Conservation (phyloP, 2,888 invertebrate species). For the Pemphredon lugubris region DNA sequence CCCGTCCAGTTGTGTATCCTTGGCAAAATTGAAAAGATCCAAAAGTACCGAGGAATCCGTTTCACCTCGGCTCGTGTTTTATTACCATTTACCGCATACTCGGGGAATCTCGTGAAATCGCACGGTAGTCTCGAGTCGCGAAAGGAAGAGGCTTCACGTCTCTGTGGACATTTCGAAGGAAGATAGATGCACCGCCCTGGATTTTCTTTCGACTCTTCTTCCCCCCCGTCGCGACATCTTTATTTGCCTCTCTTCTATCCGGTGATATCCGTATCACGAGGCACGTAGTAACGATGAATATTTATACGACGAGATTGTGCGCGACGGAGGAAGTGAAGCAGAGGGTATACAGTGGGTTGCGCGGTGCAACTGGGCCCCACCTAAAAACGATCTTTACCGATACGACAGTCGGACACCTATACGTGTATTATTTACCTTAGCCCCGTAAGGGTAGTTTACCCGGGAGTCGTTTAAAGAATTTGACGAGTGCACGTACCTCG, state of each 20-base stretch:
- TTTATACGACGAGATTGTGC: conserved; percentile 46
- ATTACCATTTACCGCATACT: not conserved
- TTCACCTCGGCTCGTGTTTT: conserved; percentile 3
- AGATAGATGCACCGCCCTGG: conserved; percentile 40
- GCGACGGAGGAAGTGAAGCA: conserved; percentile 15
- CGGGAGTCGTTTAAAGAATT: not conserved
- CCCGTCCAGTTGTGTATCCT: conserved; percentile 20
- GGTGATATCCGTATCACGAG: conserved; percentile 30
- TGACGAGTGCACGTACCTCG: too few relatives aligned
- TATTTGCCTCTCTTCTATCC: conserved; percentile 33
- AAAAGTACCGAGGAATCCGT: conserved; percentile 23
- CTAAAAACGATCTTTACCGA: conserved; percentile 4
- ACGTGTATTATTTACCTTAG: not conserved
- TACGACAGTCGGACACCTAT: not conserved
- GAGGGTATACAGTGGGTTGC: not conserved
- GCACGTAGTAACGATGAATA: conserved; percentile 40
- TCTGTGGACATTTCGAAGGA: conserved; percentile 32
- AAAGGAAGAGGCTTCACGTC: not conserved
- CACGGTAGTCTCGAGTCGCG: not conserved
- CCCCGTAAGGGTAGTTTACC: conserved; percentile 3
- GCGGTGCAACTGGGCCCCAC: not conserved
- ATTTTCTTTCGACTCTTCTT: conserved; percentile 16
- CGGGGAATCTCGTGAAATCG: not conserved
- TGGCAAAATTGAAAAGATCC: not conserved
- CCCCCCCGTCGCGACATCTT: conserved; percentile 31